Conservation (phyloP, 2,888 invertebrate genomes). For the Diaperis boleti region DNA sequence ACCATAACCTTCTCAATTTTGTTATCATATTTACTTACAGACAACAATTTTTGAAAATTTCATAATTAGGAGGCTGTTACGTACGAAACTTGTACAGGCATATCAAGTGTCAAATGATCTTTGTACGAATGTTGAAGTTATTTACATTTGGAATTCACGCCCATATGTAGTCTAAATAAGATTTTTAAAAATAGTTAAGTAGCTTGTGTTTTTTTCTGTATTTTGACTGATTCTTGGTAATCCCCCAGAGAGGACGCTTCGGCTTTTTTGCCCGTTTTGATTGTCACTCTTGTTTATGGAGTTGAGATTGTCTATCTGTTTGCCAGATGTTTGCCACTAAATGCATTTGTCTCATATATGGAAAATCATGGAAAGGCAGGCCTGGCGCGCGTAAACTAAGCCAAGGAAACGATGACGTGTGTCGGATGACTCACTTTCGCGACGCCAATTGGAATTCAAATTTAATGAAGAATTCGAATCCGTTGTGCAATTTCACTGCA, state of each 20-base stretch:
- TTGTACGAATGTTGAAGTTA: too few relatives aligned
- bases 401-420: conserved; percentile 41
- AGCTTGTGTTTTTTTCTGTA: too few relatives aligned
- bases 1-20: too few relatives aligned
- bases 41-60: too few relatives aligned
- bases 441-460: conserved; percentile 23
- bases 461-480: conserved; percentile 21
- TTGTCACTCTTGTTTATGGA: conserved; percentile 10
- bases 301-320: conserved; percentile 30
- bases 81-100: too few relatives aligned
- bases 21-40: too few relatives aligned
- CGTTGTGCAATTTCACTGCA: conserved; percentile 8
- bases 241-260: background rate
- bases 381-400: conserved; percentile 30
- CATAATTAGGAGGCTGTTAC: too few relatives aligned
- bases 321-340: conserved; percentile 33
- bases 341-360: conserved; percentile 38
- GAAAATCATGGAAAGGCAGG: conserved; percentile 28
- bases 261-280: conserved; percentile 9
- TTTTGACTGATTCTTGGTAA: too few relatives aligned
- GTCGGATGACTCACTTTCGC: conserved; percentile 36
- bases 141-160: too few relatives aligned
- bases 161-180: too few relatives aligned
- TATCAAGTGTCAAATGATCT: too few relatives aligned
- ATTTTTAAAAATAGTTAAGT: too few relatives aligned